Evolutionary conservation across 2,113 vertebrate genomes (phyloP), one percentile per base, ranked within the genome.

Genomic region (Tringa solitaria): DNA sequence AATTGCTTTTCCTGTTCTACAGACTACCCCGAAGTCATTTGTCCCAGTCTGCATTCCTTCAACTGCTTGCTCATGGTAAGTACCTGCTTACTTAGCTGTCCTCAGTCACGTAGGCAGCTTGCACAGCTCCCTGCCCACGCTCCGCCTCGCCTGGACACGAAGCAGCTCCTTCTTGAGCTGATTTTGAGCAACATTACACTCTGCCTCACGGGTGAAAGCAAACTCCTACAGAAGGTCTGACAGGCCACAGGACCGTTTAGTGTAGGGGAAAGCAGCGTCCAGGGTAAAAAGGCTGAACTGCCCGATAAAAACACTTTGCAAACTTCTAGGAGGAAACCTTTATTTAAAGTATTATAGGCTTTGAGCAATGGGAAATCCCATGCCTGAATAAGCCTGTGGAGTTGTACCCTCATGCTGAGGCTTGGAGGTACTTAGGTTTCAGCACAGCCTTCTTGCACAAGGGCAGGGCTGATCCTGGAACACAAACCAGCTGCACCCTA

Each of bases 71-170:
- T 95, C 53, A 91, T 18, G 75, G 59, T 74, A 88, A 95, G 87
- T 77, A 94, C 95, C 93, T 94, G 93, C 92, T 94, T 95, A 70
- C 59, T 93, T 69, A 93, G 93, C 96, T 92, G 93, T 63, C 92
- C 90, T 54, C 8, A 16, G 92, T 96, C 96, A 97, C 96, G 85
- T 95, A 95, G 8, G 2, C 95, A 88, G 82, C 67, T 35, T 17
- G 24, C 73, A 39, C 46, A 95, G 82, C 82, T 94, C 80, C 81
- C 84, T 95, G 88, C 84, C 90, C 87, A 85, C 3, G 3, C 85
- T 91, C 46, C 0, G 0, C 73, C 70, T 41, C 1, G 18, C 67
- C 54, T 80, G 78, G 27, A 76, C 84, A 68, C 21, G 43, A 60
- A 70, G 70, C 84, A 91, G 90, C 63, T 90, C 85, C 79, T 94